Conservation (phyloP, 2,888 invertebrate species). For the Megastigmus dorsalis region DNA sequence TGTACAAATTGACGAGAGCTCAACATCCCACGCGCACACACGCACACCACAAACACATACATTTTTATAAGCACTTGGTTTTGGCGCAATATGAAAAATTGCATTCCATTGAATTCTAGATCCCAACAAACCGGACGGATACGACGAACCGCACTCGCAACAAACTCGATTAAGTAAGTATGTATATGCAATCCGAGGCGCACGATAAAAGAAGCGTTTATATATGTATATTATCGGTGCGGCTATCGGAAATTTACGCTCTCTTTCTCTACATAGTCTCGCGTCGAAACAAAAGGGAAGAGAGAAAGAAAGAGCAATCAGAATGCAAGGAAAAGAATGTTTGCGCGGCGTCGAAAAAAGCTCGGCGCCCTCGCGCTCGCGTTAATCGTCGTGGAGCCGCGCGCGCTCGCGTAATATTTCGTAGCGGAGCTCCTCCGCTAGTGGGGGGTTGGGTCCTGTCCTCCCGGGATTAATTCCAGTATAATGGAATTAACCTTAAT, state of each 20-base stretch:
- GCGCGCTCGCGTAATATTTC: constrained; percentile 68
- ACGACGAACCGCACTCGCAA: constrained; percentile 71
- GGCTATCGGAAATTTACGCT: too few relatives aligned
- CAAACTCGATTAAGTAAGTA: constrained; percentile 73
- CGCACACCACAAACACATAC: too few relatives aligned
- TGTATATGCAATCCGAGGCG: background rate
- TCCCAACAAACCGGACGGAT: constrained; percentile 69
- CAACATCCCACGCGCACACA: too few relatives aligned
- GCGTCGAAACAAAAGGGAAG: constrained; percentile 7
- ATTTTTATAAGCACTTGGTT: too few relatives aligned
- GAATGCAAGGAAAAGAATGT: background rate
- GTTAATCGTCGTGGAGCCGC: constrained; percentile 58
- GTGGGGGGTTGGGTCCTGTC: too few relatives aligned
- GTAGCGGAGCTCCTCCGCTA: constrained; percentile 58
- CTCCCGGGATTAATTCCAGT: constrained; percentile 70
- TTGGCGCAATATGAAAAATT: too few relatives aligned
- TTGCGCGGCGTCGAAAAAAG: constrained; percentile 21
- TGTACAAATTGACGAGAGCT: too few relatives aligned
- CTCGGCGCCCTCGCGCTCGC: too few relatives aligned
- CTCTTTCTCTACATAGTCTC: too few relatives aligned
- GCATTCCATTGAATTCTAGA: constrained; percentile 64
- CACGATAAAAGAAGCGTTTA: background rate
- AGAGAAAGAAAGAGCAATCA: constrained; percentile 14
- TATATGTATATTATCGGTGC: too few relatives aligned
- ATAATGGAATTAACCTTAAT: constrained; percentile 72